A percentile compares a stretch with the other conserved stretches of the same genome.
These are phyloP conservation scores for Seira ritae DNA, from an alignment of 2,888 invertebrate species.

Conservation along the genomic window DNA sequence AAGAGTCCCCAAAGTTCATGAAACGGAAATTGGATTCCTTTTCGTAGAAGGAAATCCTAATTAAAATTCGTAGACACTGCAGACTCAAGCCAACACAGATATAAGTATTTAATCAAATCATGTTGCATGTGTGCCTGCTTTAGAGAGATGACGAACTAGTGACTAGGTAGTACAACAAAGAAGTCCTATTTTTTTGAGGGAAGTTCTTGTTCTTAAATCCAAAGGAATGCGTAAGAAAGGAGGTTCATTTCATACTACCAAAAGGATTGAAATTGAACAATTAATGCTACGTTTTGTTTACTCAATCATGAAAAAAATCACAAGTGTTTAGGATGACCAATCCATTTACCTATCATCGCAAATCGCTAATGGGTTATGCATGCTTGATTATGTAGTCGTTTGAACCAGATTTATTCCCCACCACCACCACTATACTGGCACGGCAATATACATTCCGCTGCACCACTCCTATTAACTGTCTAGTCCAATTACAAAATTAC, in stretches of 20 bases:
- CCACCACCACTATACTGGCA: no score
- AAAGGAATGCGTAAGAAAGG: no score
- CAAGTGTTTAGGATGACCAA: not conserved
- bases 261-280: no score
- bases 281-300: not conserved
- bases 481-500: not conserved
- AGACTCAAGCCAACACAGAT: not conserved
- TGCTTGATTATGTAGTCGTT: not conserved
- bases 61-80: not conserved
- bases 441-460: no score
- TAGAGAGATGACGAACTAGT: no score
- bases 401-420: constrained; percentile 2
- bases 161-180: no score
- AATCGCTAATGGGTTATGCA: constrained; percentile 3
- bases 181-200: no score
- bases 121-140: no score
- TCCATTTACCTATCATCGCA: not conserved
- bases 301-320: not conserved
- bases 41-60: not conserved
- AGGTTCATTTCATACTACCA: no score
- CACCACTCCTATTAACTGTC: no score
- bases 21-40: constrained; percentile 4
- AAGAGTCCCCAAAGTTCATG: not conserved
- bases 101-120: no score
- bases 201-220: no score